Evolutionary conservation across 2,113 vertebrate species (phyloP).

Genomic region (Mobula hypostoma): DNA sequence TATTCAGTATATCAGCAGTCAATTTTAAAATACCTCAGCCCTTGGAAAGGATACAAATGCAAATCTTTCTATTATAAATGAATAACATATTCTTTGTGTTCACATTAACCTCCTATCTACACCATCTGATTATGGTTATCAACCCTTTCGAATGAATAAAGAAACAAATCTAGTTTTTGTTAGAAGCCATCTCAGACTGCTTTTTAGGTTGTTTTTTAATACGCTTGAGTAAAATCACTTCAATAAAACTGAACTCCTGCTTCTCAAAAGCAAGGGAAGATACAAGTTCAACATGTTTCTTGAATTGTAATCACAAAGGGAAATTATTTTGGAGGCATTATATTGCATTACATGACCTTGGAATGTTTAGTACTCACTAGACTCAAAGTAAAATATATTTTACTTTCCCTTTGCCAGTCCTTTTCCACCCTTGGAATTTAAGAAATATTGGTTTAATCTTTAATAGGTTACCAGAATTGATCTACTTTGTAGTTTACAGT

Average conservation of each 20-base stretch:
- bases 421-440: neutral
- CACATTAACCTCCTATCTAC: neutral
- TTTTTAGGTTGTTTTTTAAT: neutral
- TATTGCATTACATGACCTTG: neutral
- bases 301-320: neutral
- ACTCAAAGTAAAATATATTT: neutral
- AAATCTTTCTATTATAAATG: neutral
- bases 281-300: neutral
- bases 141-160: neutral
- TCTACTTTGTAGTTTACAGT: slow-evolving; percentile 18
- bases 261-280: neutral
- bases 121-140: neutral
- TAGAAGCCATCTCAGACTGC: neutral
- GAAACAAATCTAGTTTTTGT: neutral
- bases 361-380: neutral
- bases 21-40: neutral
- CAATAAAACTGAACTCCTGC: neutral
- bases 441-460: slow-evolving; percentile 24
- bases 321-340: neutral
- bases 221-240: neutral
- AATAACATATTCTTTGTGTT: neutral
- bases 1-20: neutral
- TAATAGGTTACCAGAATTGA: neutral
- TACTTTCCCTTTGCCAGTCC: neutral
- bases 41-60: neutral